Conservation (phyloP, 2,888 invertebrate species). For the Drosophila melanosoma region DNA sequence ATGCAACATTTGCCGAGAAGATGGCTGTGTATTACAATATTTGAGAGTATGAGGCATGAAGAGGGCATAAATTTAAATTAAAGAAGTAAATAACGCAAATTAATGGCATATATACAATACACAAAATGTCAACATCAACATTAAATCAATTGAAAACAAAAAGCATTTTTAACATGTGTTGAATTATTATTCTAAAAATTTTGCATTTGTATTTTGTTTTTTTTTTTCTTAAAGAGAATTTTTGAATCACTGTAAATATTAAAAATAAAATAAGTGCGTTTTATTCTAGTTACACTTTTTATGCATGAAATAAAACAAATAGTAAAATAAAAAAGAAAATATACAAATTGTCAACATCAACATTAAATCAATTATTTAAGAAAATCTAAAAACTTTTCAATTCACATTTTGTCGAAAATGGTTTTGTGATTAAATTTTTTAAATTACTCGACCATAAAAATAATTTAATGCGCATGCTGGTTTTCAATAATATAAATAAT, state of each 20-base stretch:
- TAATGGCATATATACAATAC: conserved; percentile 13
- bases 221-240: neutral
- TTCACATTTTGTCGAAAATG: neutral
- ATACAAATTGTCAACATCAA: neutral
- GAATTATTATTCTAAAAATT: neutral
- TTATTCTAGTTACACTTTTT: neutral
- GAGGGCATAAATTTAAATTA: conserved; percentile 27
- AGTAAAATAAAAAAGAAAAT: neutral
- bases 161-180: conserved; percentile 7
- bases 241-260: too few relatives aligned
- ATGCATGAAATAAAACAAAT: neutral
- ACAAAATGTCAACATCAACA: conserved; percentile 38
- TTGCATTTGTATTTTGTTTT: neutral
- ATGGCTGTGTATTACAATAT: conserved; percentile 23
- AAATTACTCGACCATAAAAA: neutral
- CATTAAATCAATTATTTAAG: neutral
- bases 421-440: neutral
- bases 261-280: neutral
- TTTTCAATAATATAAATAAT: neutral
- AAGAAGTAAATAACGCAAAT: conserved; percentile 18
- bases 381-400: neutral
- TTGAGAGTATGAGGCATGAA: conserved; percentile 12
- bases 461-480: neutral
- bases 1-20: conserved; percentile 55
- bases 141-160: conserved; percentile 54